phyloP scores from a whole-genome alignment of 2,797 vertebrate species.

The Pangasius sanitwongsei region DNA sequence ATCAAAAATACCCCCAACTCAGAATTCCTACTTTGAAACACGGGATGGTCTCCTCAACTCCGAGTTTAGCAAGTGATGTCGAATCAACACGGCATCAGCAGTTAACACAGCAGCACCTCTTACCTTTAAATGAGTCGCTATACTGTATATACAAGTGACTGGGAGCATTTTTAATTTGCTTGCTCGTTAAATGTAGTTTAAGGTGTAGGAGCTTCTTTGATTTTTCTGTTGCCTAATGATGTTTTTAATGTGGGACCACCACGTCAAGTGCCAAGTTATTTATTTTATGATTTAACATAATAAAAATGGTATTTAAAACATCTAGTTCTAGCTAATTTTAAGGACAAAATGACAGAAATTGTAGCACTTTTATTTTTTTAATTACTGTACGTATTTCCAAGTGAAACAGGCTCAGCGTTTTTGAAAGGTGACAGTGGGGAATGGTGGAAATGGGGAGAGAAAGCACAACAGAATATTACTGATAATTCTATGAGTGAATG shows the following conservation, averaged over 20 bases:
- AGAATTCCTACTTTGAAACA: not conserved
- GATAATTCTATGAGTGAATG: no score
- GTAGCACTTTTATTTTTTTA: no score
- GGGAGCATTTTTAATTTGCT: not conserved
- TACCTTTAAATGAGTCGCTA: not conserved
- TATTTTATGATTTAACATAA: not conserved
- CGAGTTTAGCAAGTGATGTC: not conserved
- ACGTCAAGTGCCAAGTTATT: not conserved
- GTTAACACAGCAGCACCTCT: not conserved
- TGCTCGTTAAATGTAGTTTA: not conserved
- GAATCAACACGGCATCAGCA: not conserved
- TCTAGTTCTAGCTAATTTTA: not conserved
- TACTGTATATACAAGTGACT: not conserved
- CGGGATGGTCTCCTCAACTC: not conserved
- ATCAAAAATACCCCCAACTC: not conserved
- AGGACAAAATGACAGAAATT: not conserved
- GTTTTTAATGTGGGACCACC: not conserved
- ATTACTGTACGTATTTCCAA: no score
- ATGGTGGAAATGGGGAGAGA: no score
- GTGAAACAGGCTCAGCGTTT: no score
- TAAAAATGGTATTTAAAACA: not conserved
- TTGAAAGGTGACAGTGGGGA: no score
- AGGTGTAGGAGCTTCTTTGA: not conserved
- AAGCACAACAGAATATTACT: no score
- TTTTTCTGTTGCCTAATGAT: not conserved